Percentiles rank a stretch among this genome's conserved stretches.
Conservation (phyloP, 2,797 vertebrate species). For the Craterocephalus amniculus region DNA sequence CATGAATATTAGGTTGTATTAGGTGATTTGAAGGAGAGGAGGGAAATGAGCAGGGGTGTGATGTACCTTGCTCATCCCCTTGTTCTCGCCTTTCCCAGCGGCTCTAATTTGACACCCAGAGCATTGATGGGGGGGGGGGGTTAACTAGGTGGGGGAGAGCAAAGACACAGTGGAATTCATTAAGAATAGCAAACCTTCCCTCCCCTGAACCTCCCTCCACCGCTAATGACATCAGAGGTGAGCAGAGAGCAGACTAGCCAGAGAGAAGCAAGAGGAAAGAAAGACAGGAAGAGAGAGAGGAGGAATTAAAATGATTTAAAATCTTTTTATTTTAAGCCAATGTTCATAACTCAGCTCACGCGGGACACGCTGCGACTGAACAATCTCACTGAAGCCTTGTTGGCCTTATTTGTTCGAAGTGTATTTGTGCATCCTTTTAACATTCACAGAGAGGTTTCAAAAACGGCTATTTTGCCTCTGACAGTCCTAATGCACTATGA, state of each 20-base stretch:
- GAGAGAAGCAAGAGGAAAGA: constrained; percentile 31
- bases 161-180: constrained; percentile 94
- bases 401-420: constrained; percentile 52
- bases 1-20: constrained; percentile 70
- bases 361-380: constrained; percentile 23
- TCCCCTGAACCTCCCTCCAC: constrained; percentile 81
- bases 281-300: constrained; percentile 19
- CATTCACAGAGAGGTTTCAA: constrained; percentile 72
- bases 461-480: constrained; percentile 70
- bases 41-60: constrained; percentile 64
- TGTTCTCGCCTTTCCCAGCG: constrained; percentile 82
- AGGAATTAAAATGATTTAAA: constrained; percentile 52
- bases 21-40: constrained; percentile 70
- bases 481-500: constrained; percentile 80
- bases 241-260: constrained; percentile 76
- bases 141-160: constrained; percentile 89
- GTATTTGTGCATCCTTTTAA: constrained; percentile 75
- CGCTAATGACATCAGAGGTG: constrained; percentile 96
- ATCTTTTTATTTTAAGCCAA: constrained; percentile 23
- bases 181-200: constrained; percentile 85
- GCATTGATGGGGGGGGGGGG: constrained; percentile 78
- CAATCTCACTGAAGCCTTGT: constrained; percentile 43
- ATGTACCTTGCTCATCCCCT: constrained; percentile 75
- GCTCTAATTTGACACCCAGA: constrained; percentile 96
- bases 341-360: constrained; percentile 37